phyloP scores from a whole-genome alignment of 92 coral and sea anemone genomes.

The Muricea muricata region DNA sequence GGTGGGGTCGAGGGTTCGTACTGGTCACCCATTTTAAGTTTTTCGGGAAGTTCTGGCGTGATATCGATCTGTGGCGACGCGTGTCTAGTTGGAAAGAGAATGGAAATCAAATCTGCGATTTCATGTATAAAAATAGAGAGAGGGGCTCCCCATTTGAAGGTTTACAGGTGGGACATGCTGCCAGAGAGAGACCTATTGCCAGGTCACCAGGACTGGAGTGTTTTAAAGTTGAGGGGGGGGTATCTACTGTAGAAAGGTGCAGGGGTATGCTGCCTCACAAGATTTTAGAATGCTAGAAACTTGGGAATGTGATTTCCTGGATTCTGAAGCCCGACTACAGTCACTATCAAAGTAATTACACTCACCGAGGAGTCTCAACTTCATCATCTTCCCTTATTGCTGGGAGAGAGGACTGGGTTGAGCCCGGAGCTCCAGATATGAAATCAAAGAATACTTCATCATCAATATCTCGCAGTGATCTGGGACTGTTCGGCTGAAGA shows the following conservation, averaged over 20 bases:
- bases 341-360: not conserved
- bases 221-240: too few relatives aligned
- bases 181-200: too few relatives aligned
- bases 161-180: too few relatives aligned
- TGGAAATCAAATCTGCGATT: not conserved
- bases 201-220: too few relatives aligned
- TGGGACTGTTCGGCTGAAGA: slow-evolving; percentile 32
- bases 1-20: slow-evolving; percentile 81
- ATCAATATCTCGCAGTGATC: slow-evolving; percentile 57
- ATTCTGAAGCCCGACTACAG: too few relatives aligned
- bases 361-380: slow-evolving; percentile 28
- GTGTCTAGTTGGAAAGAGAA: not conserved
- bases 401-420: slow-evolving; percentile 57
- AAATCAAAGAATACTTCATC: slow-evolving; percentile 98
- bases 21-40: slow-evolving; percentile 40
- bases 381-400: slow-evolving; percentile 69
- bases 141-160: too few relatives aligned
- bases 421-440: slow-evolving; percentile 61
- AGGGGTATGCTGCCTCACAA: too few relatives aligned
- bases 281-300: too few relatives aligned
- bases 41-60: slow-evolving; percentile 35
- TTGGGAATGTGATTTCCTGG: too few relatives aligned
- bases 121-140: not conserved
- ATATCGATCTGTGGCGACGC: slow-evolving; percentile 29
- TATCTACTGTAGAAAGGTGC: too few relatives aligned